Conservation (phyloP, 2,888 invertebrate species). For the Linhomoeus sp. region DNA sequence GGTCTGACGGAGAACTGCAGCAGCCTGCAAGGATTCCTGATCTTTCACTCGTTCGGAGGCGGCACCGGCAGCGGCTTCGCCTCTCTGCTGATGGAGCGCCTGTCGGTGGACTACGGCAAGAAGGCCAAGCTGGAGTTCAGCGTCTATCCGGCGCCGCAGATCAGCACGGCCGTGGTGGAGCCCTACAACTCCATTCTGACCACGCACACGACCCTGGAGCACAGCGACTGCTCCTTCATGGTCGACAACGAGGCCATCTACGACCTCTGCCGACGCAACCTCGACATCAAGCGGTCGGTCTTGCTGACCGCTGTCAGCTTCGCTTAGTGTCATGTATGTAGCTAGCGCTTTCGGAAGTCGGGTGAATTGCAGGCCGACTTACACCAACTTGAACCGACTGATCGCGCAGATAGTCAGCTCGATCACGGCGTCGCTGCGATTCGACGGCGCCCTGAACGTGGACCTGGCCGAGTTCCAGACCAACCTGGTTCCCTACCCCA, state of each 20-base stretch:
- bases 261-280: constrained; percentile 63
- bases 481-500: constrained; percentile 46
- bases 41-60: constrained; percentile 72
- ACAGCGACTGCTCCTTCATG: constrained; percentile 89
- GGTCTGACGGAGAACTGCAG: constrained; percentile 58
- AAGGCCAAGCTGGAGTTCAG: constrained; percentile 70
- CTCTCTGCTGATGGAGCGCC: constrained; percentile 64
- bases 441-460: constrained; percentile 18
- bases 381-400: constrained; percentile 70
- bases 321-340: too few species aligned
- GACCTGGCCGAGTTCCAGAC: constrained; percentile 5
- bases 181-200: constrained; percentile 90
- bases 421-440: constrained; percentile 82
- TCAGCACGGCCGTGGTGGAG: constrained; percentile 78
- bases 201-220: constrained; percentile 79
- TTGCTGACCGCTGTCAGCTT: too few species aligned
- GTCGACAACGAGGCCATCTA: constrained; percentile 46
- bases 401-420: constrained; percentile 70
- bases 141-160: constrained; percentile 63
- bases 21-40: constrained; percentile 53
- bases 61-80: too few species aligned
- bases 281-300: too few species aligned
- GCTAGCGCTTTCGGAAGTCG: too few species aligned
- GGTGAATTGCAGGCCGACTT: constrained; percentile 50
- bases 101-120: constrained; percentile 62